Percentiles rank a stretch among this genome's conserved stretches.
Evolutionary conservation across 1,140 invertebrate genomes (phyloP).

Genomic region (Cherax destructor): DNA sequence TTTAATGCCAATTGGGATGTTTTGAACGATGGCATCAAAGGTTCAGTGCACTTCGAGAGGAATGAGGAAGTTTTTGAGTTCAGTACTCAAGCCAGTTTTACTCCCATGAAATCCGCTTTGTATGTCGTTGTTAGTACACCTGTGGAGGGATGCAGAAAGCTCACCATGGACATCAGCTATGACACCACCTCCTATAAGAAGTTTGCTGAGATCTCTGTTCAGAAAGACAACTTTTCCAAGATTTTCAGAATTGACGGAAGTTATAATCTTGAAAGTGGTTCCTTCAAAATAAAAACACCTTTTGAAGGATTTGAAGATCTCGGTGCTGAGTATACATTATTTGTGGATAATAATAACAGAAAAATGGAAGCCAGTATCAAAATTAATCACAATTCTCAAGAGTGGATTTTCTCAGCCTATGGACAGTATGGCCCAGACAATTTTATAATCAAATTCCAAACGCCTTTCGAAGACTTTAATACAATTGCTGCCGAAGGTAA

Average conservation of each 20-base stretch:
- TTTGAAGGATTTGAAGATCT: constrained; percentile 37
- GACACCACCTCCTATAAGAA: constrained; percentile 18
- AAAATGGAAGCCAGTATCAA: constrained; percentile 22
- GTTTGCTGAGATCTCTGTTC: constrained; percentile 9
- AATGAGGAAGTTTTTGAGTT: constrained; percentile 39
- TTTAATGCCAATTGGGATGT: background rate
- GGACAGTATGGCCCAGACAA: constrained; percentile 33
- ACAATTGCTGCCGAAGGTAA: constrained; percentile 32
- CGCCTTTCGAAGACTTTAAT: constrained; percentile 52
- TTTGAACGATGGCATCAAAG: background rate
- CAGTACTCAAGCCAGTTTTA: background rate
- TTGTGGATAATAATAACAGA: constrained; percentile 6
- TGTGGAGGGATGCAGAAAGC: constrained; percentile 20
- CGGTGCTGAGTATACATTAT: constrained; percentile 34
- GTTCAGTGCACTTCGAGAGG: constrained; percentile 7
- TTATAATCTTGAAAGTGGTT: constrained; percentile 15
- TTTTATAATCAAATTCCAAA: constrained; percentile 47
- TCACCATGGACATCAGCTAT: constrained; percentile 24
- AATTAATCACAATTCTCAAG: constrained; percentile 25
- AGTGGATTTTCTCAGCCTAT: constrained; percentile 39
- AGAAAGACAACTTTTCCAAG: constrained; percentile 19
- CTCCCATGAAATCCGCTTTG: constrained; percentile 5
- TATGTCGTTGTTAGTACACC: background rate
- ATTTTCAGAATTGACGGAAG: constrained; percentile 24
- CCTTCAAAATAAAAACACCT: constrained; percentile 31